Percentiles rank a stretch among this genome's conserved stretches.
Conservation (phyloP, 2,797 vertebrate genomes). For the Caiman crocodilus region DNA sequence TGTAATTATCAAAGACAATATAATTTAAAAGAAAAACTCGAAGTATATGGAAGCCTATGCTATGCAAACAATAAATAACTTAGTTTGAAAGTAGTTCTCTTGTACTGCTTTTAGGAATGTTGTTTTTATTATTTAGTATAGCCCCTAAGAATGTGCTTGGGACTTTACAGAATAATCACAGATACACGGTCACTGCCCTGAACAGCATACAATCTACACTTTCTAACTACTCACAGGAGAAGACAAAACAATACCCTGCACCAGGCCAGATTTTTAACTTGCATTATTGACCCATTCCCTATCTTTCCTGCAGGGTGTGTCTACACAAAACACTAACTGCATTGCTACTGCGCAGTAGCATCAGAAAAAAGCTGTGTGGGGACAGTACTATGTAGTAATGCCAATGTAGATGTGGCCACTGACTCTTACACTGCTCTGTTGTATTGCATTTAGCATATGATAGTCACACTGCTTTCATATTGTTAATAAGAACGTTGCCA, state of each 20-base stretch:
- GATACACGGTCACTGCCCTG: not conserved
- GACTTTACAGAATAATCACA: slow-evolving; percentile 24
- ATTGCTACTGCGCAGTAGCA: too few species aligned
- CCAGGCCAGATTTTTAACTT: not conserved
- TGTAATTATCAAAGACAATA: slow-evolving; percentile 29
- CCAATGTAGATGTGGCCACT: not conserved
- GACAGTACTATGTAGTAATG: too few species aligned
- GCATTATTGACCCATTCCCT: not conserved
- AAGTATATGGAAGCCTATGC: not conserved
- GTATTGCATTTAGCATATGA: not conserved
- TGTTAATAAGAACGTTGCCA: not conserved
- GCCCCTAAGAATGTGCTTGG: not conserved
- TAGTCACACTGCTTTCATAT: not conserved
- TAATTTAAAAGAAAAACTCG: slow-evolving; percentile 22
- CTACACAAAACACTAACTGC: too few species aligned
- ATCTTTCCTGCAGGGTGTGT: not conserved
- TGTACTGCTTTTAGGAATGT: not conserved
- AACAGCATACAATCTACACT: not conserved
- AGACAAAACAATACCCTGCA: not conserved
- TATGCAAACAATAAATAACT: not conserved
- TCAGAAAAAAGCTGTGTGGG: too few species aligned
- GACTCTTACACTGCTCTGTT: not conserved
- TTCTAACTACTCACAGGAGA: not conserved
- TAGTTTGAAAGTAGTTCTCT: slow-evolving; percentile 1
- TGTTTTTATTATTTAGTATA: slow-evolving; percentile 27